Evolutionary conservation across 2,797 vertebrate genomes (phyloP), one percentile per base, ranked within the genome.

Genomic region (Macrochelys suwanniensis): DNA sequence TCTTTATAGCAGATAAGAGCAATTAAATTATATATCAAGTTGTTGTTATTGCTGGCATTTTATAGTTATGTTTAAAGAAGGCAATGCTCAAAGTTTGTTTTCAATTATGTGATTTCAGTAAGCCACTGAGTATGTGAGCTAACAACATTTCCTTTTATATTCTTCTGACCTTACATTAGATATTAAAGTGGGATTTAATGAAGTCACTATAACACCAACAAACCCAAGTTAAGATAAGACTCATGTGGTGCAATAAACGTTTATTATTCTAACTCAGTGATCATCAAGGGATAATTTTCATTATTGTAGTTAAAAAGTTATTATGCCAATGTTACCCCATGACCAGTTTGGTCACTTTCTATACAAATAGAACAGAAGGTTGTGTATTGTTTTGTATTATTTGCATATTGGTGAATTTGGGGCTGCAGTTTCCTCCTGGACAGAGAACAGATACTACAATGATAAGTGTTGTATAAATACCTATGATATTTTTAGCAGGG

Each of bases 241-340:
- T 94, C 6, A 0, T 88, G 54, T 87, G 23, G 77, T 90, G 77
- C 92, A 87, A 0, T 91, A 88, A 71, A 49, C 25, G 53, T 19
- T n/a, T 51, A 74, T 87, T 91, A 23, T 93, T 94, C 95, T 95
- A 71, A 65, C 49, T 80, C 5, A 3, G 33, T 42, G 25, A 47
- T 95, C 85, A 28, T 31, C 79, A 80, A 94, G 89, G 33, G 78
- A 84, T 85, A 37, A 80, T 84, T 84, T 83, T 96, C 92, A 91
- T 88, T 87, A 95, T 79, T 95, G 59, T 96, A 93, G 95, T 95
- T 92, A 91, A 47, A 80, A 93, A 93, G 93, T 94, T 84, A 84
- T 94, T 97, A 95, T 85, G 92, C 74, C 95, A 89, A 88, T 54
- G 90, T 25, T 56, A 42, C 25, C 54, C 54, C 25, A 54, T 96